Conservation (phyloP, 1,140 invertebrate genomes). For the Eupristina koningsbergeri region DNA sequence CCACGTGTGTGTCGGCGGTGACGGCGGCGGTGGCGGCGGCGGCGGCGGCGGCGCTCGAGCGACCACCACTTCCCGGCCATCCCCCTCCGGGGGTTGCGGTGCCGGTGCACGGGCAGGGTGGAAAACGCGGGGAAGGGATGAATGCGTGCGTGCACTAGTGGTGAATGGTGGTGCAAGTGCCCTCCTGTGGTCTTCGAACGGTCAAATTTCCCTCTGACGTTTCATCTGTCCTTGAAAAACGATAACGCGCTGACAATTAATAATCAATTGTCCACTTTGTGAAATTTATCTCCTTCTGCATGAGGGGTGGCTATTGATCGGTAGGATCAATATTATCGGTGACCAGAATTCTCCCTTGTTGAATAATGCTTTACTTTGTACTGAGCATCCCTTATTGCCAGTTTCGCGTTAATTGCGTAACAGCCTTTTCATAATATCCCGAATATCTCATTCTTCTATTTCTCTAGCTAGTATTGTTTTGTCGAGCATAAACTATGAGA, state of each 20-base stretch:
- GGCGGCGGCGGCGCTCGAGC: too few relatives aligned
- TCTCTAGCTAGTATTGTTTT: too few relatives aligned
- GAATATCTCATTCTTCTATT: too few relatives aligned
- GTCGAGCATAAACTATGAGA: too few relatives aligned
- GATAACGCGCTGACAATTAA: background rate
- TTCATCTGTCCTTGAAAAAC: background rate
- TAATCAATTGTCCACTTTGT: slow-evolving; percentile 10
- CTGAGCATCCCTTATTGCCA: background rate
- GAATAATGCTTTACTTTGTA: background rate
- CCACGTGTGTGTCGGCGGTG: background rate
- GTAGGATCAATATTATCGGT: background rate
- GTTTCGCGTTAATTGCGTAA: background rate
- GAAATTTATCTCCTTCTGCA: background rate
- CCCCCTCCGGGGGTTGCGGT: too few relatives aligned
- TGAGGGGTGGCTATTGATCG: background rate
- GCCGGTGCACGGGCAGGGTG: background rate
- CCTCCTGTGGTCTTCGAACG: background rate
- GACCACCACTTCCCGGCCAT: too few relatives aligned
- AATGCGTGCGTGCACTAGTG: background rate
- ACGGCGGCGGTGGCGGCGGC: too few relatives aligned
- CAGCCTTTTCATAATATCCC: too few relatives aligned
- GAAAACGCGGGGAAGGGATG: background rate
- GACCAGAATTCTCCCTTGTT: too few relatives aligned
- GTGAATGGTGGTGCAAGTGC: background rate
- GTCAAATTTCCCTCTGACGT: background rate